Percentiles rank a stretch among this genome's conserved stretches.
Evolutionary conservation across 1,140 invertebrate species (phyloP).

Genomic region (Proales similis): DNA sequence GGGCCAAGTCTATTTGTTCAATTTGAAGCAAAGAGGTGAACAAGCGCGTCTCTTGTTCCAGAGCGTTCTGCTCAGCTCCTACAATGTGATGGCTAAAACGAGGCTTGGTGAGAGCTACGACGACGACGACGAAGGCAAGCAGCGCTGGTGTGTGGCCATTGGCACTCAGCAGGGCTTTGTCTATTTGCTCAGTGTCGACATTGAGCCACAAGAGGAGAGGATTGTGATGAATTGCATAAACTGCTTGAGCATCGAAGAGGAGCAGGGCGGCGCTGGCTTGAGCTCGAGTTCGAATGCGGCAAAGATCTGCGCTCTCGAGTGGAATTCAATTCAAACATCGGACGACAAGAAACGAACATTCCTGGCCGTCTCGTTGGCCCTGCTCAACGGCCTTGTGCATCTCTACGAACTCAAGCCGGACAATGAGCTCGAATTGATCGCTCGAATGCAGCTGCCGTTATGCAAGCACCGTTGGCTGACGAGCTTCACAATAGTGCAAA

Average conservation of each 20-base stretch:
- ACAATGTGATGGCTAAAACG: slow-evolving; percentile 28
- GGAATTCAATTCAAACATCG: too few relatives aligned
- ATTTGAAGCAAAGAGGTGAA: slow-evolving; percentile 12
- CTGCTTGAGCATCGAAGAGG: slow-evolving; percentile 30
- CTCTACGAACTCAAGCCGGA: slow-evolving; percentile 4
- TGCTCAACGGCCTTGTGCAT: slow-evolving; percentile 15
- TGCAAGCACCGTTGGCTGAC: slow-evolving; percentile 31
- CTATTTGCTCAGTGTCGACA: slow-evolving; percentile 20
- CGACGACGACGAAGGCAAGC: not conserved
- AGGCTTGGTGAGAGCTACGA: not conserved
- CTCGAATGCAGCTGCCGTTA: slow-evolving; percentile 5
- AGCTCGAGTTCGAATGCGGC: not conserved
- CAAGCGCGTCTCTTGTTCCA: slow-evolving; percentile 25
- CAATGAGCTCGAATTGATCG: not conserved
- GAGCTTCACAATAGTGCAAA: not conserved
- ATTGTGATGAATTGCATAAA: slow-evolving; percentile 33
- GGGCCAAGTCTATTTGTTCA: slow-evolving; percentile 18
- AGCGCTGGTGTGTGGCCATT: slow-evolving; percentile 25
- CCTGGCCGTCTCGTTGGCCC: slow-evolving; percentile 15
- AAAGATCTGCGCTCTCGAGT: slow-evolving; percentile 13
- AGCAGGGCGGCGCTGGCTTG: not conserved
- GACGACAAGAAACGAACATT: slow-evolving; percentile 21
- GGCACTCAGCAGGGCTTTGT: slow-evolving; percentile 34
- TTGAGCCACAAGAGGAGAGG: slow-evolving; percentile 3
- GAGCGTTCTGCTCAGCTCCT: slow-evolving; percentile 8